Evolutionary conservation across 2,888 invertebrate genomes (phyloP).

Genomic region (Cerceris rybyensis): DNA sequence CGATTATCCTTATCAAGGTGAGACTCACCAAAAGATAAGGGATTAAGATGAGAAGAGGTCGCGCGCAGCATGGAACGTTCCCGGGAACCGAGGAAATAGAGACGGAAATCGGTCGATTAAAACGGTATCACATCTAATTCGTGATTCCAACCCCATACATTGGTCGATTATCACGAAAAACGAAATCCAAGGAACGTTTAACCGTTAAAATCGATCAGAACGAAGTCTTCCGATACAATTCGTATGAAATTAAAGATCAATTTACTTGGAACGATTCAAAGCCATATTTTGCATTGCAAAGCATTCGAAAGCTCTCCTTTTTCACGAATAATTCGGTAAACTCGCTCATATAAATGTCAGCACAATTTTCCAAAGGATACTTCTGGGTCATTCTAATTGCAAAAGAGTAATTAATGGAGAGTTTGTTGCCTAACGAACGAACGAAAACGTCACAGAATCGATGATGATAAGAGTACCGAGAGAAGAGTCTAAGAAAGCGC

Average conservation of each 20-base stretch:
- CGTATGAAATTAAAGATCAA: too few relatives aligned
- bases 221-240: background rate
- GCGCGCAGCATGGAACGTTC: slow-evolving; percentile 26
- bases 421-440: background rate
- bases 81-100: slow-evolving; percentile 45
- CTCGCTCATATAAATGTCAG: too few relatives aligned
- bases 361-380: too few relatives aligned
- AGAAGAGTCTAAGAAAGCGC: slow-evolving; percentile 23
- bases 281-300: too few relatives aligned
- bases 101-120: slow-evolving; percentile 45
- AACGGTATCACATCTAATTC: slow-evolving; percentile 39
- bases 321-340: too few relatives aligned
- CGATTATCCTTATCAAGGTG: slow-evolving; percentile 2
- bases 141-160: slow-evolving; percentile 34
- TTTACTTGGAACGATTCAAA: too few relatives aligned
- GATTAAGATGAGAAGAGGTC: slow-evolving; percentile 14
- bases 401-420: too few relatives aligned
- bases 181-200: slow-evolving; percentile 18
- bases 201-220: slow-evolving; percentile 1
- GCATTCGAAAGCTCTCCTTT: too few relatives aligned
- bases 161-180: slow-evolving; percentile 22
- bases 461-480: background rate
- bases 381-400: too few relatives aligned
- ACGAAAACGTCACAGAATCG: background rate
- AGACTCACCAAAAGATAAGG: background rate